phyloP scores from a whole-genome alignment of 2,888 invertebrate genomes.

The Meiosimyza platycephala region DNA sequence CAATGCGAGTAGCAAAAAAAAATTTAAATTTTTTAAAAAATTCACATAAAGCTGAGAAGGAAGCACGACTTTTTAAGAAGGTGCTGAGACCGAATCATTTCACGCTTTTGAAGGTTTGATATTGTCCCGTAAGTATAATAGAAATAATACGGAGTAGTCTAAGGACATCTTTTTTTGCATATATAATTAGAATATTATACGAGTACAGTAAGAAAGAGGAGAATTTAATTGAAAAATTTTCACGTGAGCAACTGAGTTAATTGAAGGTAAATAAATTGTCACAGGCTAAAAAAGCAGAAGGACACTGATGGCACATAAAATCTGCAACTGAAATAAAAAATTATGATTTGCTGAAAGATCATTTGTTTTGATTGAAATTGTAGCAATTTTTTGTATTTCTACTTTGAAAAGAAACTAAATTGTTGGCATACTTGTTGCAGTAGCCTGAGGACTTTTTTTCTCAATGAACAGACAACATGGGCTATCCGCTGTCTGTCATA shows the following conservation, averaged over 20 bases:
- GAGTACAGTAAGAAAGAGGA: neutral
- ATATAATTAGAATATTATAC: conserved; percentile 15
- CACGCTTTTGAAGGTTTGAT: neutral
- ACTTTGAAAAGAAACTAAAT: no score
- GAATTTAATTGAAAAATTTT: neutral
- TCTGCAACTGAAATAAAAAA: no score
- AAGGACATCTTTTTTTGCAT: conserved; percentile 11
- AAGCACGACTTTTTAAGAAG: no score
- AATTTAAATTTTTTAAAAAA: no score
- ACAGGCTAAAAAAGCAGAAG: no score
- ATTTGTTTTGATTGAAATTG: conserved; percentile 21
- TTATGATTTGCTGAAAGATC: conserved; percentile 1
- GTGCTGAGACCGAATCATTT: no score
- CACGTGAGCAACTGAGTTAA: conserved; percentile 23
- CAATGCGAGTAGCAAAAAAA: no score
- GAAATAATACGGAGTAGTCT: conserved; percentile 7
- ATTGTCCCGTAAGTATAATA: conserved; percentile 15
- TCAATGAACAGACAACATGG: no score
- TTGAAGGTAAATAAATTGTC: conserved; percentile 27
- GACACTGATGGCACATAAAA: no score
- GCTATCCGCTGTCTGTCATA: neutral
- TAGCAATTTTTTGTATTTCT: conserved; percentile 1
- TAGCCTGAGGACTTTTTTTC: neutral
- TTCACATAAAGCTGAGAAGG: no score
- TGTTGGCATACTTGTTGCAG: neutral